Conservation (phyloP, 2,888 invertebrate species). For the Ormyrus labotus region DNA sequence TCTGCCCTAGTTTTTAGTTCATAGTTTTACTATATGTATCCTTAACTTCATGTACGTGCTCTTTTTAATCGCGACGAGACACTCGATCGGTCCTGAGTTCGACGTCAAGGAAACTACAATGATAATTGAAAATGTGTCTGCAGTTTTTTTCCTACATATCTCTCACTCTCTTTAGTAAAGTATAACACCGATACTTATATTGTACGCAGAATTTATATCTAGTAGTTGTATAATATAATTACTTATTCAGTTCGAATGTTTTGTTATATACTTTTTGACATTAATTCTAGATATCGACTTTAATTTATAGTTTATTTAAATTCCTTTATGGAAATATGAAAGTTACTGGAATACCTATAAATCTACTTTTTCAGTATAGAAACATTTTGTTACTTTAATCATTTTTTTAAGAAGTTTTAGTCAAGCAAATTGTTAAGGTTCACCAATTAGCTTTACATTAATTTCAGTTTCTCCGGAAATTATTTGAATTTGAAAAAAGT, state of each 20-base stretch:
- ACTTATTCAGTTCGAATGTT: slow-evolving; percentile 35
- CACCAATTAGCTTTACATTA: background rate
- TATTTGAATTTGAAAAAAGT: background rate
- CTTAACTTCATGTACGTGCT: background rate
- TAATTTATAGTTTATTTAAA: slow-evolving; percentile 21
- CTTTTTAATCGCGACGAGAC: slow-evolving; percentile 51
- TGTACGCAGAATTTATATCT: slow-evolving; percentile 35
- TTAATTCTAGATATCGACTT: background rate
- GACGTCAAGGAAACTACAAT: slow-evolving; percentile 27
- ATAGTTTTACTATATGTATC: slow-evolving; percentile 14
- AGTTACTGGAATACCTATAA: slow-evolving; percentile 6
- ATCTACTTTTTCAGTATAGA: background rate
- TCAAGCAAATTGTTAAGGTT: background rate
- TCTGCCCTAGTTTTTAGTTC: slow-evolving; percentile 11
- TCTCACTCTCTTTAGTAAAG: slow-evolving; percentile 28
- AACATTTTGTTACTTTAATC: background rate
- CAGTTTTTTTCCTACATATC: background rate
- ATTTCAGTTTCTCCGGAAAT: background rate
- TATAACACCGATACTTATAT: slow-evolving; percentile 39
- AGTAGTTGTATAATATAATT: slow-evolving; percentile 25
- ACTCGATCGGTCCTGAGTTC: slow-evolving; percentile 44
- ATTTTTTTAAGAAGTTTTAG: background rate
- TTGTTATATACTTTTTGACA: slow-evolving; percentile 17
- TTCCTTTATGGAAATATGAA: slow-evolving; percentile 21
- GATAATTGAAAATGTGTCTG: background rate